Percentiles rank a stretch among this genome's conserved stretches.
Evolutionary conservation across 2,113 vertebrate species (phyloP).

Genomic region (Corythaixoides concolor): DNA sequence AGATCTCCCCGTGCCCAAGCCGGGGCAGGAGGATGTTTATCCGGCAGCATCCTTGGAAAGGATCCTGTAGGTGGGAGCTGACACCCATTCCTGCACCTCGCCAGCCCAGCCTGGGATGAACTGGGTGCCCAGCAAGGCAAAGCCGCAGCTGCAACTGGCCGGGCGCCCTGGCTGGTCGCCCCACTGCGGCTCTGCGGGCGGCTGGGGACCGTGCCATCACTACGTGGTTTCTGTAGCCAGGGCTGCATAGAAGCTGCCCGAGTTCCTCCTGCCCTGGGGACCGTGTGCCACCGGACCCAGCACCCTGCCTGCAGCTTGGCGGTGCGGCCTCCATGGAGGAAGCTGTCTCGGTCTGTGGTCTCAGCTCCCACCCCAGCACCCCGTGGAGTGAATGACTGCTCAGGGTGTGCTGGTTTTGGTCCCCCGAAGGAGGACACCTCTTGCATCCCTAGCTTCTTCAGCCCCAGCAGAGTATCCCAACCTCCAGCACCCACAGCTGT

Average conservation of each 20-base stretch:
- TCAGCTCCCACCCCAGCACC: neutral
- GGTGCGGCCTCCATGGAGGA: neutral
- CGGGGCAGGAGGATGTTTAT: neutral
- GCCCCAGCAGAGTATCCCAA: neutral
- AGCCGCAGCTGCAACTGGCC: neutral
- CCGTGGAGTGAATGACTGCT: accelerated
- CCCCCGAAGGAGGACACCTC: neutral
- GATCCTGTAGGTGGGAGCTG: neutral
- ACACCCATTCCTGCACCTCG: neutral
- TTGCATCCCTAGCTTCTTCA: neutral
- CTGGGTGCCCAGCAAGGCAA: neutral
- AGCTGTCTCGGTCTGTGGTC: neutral
- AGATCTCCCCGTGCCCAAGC: neutral
- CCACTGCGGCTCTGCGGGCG: neutral
- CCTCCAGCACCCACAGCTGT: neutral
- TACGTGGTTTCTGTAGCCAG: neutral
- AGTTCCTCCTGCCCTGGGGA: neutral
- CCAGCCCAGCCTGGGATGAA: neutral
- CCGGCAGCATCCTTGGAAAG: neutral
- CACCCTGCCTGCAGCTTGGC: neutral
- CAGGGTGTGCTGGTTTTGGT: neutral
- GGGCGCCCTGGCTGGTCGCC: neutral
- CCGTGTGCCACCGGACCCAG: neutral
- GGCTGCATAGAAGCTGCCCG: neutral
- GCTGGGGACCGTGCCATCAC: neutral